Evolutionary conservation across 2,888 invertebrate species (phyloP).

Genomic region (Leistus spinibarbis): DNA sequence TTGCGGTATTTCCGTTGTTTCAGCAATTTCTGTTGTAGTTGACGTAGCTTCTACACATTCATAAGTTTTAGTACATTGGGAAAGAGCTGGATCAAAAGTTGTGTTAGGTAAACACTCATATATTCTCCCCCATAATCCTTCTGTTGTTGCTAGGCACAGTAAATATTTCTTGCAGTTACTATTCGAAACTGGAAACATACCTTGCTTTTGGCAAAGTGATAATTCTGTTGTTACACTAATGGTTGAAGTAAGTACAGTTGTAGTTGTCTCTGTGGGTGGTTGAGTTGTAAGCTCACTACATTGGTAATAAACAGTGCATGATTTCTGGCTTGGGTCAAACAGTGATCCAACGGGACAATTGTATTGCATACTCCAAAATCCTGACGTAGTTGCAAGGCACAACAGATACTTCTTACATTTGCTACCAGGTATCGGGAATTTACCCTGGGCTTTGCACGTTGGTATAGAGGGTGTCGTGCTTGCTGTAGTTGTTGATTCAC

Average conservation of each 20-base stretch:
- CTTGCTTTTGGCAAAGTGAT: slow-evolving; percentile 8
- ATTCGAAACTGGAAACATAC: slow-evolving; percentile 5
- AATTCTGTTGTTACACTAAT: background rate
- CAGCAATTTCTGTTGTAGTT: background rate
- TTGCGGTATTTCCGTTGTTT: background rate
- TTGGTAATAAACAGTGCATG: background rate
- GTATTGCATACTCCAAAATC: background rate
- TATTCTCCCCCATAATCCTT: slow-evolving; percentile 11
- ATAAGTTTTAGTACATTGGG: slow-evolving; percentile 2
- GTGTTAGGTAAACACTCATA: slow-evolving; percentile 15
- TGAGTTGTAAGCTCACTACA: slow-evolving; percentile 6
- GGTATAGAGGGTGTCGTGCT: background rate
- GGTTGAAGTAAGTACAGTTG: background rate
- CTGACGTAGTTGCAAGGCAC: background rate
- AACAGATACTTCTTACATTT: background rate
- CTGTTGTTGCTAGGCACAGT: slow-evolving; percentile 4
- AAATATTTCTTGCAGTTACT: slow-evolving; percentile 18
- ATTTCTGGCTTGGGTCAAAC: background rate
- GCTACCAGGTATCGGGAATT: background rate
- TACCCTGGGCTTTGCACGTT: background rate
- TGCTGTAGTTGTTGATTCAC: background rate
- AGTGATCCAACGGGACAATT: background rate
- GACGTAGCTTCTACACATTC: slow-evolving; percentile 8
- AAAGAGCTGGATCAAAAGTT: slow-evolving; percentile 8
- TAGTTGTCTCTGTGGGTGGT: background rate